Percentiles rank a stretch among this genome's conserved stretches.
Evolutionary conservation across 1,140 invertebrate species (phyloP).

Genomic region (Paramacrobiotus metropolitanus): DNA sequence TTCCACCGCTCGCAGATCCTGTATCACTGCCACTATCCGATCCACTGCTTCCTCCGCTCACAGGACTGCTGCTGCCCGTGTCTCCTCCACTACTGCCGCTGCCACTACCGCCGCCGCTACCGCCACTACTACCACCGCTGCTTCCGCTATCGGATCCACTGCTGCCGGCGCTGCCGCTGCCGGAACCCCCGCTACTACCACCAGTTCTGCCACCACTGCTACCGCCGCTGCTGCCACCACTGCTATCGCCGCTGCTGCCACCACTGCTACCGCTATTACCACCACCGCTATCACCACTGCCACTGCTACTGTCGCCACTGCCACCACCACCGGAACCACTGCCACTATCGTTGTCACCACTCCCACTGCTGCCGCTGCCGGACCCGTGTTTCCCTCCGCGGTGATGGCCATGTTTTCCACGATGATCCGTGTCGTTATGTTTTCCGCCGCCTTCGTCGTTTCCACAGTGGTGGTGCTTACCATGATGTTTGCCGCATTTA

Average conservation of each 20-base stretch:
- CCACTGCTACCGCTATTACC: background rate
- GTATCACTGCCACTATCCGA: no score
- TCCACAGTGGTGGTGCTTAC: no score
- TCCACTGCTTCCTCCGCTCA: no score
- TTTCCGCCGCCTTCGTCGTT: no score
- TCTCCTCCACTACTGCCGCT: no score
- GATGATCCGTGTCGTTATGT: no score
- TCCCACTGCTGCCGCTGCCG: background rate
- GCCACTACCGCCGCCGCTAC: background rate
- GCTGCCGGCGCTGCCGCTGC: background rate
- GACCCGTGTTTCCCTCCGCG: no score
- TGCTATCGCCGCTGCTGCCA: constrained; percentile 6
- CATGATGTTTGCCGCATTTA: no score
- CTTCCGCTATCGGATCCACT: background rate
- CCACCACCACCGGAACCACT: constrained; percentile 1
- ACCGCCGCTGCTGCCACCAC: constrained; percentile 6
- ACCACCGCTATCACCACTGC: constrained; percentile 6
- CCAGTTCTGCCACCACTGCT: background rate
- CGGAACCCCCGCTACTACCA: constrained; percentile 4
- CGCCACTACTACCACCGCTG: constrained; percentile 6
- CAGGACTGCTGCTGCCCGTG: no score
- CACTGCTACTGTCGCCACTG: background rate
- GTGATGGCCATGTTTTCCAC: no score
- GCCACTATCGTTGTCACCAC: background rate
- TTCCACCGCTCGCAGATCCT: no score